Evolutionary conservation across 2,797 vertebrate species (phyloP).

Genomic region (Prionace glauca): DNA sequence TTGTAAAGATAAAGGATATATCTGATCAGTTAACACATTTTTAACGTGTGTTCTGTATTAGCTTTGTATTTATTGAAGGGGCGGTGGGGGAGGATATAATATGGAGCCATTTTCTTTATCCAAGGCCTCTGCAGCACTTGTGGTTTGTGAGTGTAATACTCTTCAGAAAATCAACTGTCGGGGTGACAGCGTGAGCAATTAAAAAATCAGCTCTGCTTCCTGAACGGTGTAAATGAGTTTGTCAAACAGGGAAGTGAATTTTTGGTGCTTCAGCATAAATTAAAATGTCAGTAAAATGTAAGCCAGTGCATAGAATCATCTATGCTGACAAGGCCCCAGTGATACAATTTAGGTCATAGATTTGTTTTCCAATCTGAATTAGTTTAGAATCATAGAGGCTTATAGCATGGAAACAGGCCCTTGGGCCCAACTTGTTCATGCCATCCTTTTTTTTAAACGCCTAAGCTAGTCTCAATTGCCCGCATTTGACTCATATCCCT

Average conservation of each 20-base stretch:
- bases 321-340: neutral
- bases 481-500: too few species aligned
- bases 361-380: neutral
- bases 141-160: neutral
- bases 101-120: neutral
- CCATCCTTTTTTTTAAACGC: too few species aligned
- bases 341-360: neutral
- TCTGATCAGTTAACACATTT: neutral
- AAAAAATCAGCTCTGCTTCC: neutral
- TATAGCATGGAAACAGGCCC: too few species aligned
- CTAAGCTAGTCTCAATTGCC: too few species aligned
- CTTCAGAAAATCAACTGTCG: neutral
- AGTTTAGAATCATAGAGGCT: neutral
- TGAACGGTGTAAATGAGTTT: neutral
- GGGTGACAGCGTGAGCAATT: neutral
- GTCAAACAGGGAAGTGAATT: neutral
- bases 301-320: neutral
- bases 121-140: neutral
- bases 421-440: too few species aligned
- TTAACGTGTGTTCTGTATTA: neutral
- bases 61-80: neutral
- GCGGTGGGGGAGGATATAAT: neutral
- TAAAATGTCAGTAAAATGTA: neutral
- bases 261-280: neutral
- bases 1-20: neutral